These are phyloP conservation scores for Saccopteryx bilineata DNA, from an alignment of 2,113 vertebrate species.

Conservation along the genomic window DNA sequence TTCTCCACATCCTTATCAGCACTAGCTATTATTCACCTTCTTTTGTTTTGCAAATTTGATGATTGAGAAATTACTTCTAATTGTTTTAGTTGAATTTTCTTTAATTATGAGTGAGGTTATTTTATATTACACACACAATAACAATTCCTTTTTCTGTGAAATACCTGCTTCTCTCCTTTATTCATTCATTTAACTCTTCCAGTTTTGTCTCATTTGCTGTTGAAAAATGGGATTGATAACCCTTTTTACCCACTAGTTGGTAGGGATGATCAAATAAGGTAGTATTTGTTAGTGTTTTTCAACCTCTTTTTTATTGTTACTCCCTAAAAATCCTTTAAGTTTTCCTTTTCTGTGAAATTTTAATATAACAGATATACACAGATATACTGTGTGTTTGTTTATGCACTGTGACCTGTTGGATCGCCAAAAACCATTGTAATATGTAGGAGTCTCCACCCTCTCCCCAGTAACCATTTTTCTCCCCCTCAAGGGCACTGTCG, in stretches of 20 bases:
- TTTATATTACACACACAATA: background rate
- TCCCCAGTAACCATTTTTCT: background rate
- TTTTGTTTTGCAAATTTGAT: slow-evolving; percentile 29
- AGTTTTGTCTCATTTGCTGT: background rate
- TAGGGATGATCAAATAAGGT: background rate
- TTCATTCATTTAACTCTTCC: background rate
- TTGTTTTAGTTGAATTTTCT: slow-evolving; percentile 46
- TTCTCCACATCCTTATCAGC: background rate
- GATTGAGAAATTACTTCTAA: background rate
- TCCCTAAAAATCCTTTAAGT: background rate
- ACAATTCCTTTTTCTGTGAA: background rate
- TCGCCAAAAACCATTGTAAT: background rate
- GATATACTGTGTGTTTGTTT: background rate
- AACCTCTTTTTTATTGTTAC: background rate
- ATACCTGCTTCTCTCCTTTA: background rate
- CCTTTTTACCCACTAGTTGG: background rate
- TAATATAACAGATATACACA: background rate
- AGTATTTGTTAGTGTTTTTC: background rate
- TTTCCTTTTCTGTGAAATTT: background rate
- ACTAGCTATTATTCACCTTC: background rate
- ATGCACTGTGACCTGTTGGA: background rate
- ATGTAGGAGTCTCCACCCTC: background rate
- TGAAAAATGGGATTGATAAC: background rate
- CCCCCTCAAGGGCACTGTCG: background rate
- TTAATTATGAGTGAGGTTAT: slow-evolving; percentile 19